Base-by-base conservation (phyloP, 2,113 vertebrate genomes). In the Perca schrenkii region DNA sequence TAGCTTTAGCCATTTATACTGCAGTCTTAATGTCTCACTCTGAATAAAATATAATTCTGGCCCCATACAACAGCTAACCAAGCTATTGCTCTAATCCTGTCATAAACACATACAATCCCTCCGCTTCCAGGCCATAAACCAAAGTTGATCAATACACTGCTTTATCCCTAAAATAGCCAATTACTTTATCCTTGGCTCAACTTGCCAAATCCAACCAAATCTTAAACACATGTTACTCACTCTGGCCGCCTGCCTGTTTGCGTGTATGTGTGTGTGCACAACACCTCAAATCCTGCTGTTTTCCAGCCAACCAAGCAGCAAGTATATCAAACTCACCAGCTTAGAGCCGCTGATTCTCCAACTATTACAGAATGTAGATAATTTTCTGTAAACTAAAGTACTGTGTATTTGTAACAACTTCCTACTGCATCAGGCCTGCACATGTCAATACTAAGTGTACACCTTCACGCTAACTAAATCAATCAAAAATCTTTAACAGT, bases 131-230 rank as follows among this genome's bases (percentile, higher is more conserved):
- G 43, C 46, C 50, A 66, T 82, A 74, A 84, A 87, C 67, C 62
- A 77, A 69, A 83, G 36, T 72, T 71, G 80, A 84, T 91, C 87
- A 89, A 46, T 21, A 21, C n/a, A 60, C 15, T 58, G 54, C n/a
- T 82, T 60, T 74, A 28, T 61, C n/a, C 81, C 56, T 47, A 28
- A 84, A 86, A 61, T 68, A 72, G 67, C 16, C n/a, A 66, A 80
- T 85, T 77, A 82, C 84, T 79, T 81, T 13, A 77, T 84, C 8
- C 52, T 71, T 84, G 31, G 31, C 73, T 85, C 50, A 83, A 83
- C 56, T 68, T 79, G 80, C 80, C 83, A 91, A 93, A 80, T 86
- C 79, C 74, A 22, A 78, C 53, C 14, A 82, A 82, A 86, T 83
- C 79, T 85, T 50, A 78, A 86, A 89, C 88, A 91, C 61, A 86